Evolutionary conservation across 2,797 vertebrate genomes (phyloP).

Genomic region (Sitta carolinensis): DNA sequence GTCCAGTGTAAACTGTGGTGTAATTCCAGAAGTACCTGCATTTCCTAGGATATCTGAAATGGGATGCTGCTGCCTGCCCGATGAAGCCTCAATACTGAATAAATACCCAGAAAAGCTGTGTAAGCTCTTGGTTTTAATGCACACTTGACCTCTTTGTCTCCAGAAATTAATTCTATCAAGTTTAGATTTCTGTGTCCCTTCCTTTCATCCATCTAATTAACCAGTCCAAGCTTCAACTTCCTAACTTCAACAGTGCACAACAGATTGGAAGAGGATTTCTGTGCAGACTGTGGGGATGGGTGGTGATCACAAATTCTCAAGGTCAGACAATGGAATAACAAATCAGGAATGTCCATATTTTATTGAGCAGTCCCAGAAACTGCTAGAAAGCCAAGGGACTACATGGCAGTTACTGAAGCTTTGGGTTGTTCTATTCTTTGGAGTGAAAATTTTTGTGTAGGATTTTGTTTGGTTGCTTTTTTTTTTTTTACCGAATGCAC

Average conservation of each 20-base stretch:
- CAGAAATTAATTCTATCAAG: constrained; percentile 62
- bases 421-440: neutral
- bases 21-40: constrained; percentile 33
- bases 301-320: neutral
- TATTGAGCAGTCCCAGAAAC: neutral
- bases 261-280: constrained; percentile 57
- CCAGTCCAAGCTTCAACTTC: constrained; percentile 57
- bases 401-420: neutral
- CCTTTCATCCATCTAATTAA: constrained; percentile 73
- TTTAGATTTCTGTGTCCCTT: constrained; percentile 41
- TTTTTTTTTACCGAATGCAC: neutral
- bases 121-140: constrained; percentile 45
- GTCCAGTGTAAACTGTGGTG: neutral
- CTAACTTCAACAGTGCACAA: constrained; percentile 45
- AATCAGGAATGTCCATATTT: constrained; percentile 36
- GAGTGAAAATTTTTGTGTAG: neutral
- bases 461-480: too few species aligned
- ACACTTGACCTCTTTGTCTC: constrained; percentile 71
- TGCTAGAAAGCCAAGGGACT: neutral
- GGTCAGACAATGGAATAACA: constrained; percentile 52
- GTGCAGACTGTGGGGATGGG: neutral
- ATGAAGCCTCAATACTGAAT: neutral
- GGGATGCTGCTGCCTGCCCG: neutral
- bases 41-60: neutral
- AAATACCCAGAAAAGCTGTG: constrained; percentile 47